These are phyloP conservation scores for Luscinia luscinia DNA, from an alignment of 2,797 vertebrate species.

Conservation along the genomic window DNA sequence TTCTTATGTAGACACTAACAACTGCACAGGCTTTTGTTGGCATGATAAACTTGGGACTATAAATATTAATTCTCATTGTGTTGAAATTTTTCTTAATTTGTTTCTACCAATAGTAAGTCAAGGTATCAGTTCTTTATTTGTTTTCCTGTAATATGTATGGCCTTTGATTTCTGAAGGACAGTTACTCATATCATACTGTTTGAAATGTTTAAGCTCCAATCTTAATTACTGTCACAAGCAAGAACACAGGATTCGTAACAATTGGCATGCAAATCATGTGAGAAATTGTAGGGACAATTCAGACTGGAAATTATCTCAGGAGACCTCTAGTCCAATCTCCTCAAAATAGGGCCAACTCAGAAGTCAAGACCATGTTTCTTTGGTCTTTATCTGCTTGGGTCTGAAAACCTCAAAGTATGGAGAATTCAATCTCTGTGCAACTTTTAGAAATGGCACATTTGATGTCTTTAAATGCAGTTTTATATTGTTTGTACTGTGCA, in stretches of 20 bases:
- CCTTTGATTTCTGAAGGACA: background rate
- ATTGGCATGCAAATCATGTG: background rate
- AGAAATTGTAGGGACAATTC: background rate
- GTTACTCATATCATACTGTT: background rate
- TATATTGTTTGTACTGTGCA: background rate
- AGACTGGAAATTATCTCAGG: background rate
- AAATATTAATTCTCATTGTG: background rate
- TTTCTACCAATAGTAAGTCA: background rate
- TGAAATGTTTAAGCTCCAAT: background rate
- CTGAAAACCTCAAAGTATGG: background rate
- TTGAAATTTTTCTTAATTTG: background rate
- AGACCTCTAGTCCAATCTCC: background rate
- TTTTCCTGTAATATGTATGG: background rate
- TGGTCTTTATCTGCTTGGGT: background rate
- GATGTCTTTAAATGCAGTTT: background rate
- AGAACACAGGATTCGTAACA: background rate
- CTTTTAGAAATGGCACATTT: background rate
- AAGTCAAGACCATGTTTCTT: background rate
- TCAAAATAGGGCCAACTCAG: background rate
- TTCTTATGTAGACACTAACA: background rate
- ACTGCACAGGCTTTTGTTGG: background rate
- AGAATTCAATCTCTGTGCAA: background rate
- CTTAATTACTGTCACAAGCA: background rate
- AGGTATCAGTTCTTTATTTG: background rate
- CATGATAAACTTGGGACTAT: background rate